A percentile compares a stretch with the other conserved stretches of the same genome.
Evolutionary conservation across 2,888 invertebrate genomes (phyloP).

Genomic region (Hyppa rectilinea): DNA sequence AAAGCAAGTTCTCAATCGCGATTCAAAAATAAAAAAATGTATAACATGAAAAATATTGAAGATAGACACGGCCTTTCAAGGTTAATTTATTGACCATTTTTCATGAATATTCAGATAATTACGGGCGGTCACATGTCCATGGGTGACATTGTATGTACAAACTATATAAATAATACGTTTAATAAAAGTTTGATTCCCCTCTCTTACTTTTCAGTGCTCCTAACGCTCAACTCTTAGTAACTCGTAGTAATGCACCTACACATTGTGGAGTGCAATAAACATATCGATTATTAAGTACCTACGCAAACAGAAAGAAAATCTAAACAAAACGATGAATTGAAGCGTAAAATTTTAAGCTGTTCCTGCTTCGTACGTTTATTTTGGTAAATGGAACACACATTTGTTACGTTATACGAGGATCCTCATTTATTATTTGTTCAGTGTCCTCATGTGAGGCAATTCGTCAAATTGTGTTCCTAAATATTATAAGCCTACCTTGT

Average conservation of each 20-base stretch:
- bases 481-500: slow-evolving; percentile 38
- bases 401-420: slow-evolving; percentile 13
- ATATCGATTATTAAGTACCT: background rate
- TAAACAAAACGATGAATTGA: background rate
- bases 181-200: background rate
- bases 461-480: slow-evolving; percentile 39
- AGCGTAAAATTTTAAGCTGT: background rate
- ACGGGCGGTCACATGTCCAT: too few relatives aligned
- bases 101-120: too few relatives aligned
- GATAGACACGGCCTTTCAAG: too few relatives aligned
- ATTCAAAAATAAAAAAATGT: too few relatives aligned
- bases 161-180: too few relatives aligned
- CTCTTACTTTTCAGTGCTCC: background rate
- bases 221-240: too few relatives aligned
- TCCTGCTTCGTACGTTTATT: slow-evolving; percentile 13
- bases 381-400: slow-evolving; percentile 27
- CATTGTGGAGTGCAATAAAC: background rate
- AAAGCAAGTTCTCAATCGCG: too few relatives aligned
- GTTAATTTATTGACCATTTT: too few relatives aligned
- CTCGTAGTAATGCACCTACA: too few relatives aligned
- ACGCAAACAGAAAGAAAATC: background rate
- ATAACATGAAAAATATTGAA: too few relatives aligned
- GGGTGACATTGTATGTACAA: too few relatives aligned
- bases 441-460: slow-evolving; percentile 27
- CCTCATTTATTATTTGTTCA: slow-evolving; percentile 44